phyloP scores from a whole-genome alignment of 1,140 invertebrate species.

The Zaprionus inermis region DNA sequence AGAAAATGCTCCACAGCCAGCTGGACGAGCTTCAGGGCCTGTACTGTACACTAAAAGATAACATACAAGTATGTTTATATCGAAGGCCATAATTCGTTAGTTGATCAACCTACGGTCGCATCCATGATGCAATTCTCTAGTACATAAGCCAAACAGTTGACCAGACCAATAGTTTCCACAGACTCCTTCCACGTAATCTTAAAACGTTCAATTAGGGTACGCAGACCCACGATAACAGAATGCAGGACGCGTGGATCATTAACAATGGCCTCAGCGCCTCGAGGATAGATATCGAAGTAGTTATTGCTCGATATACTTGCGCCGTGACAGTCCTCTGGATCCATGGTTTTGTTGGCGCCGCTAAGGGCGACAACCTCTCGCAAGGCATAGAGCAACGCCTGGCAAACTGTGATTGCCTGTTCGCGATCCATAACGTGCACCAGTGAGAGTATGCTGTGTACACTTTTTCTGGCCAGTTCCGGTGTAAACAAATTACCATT shows the following conservation, averaged over 20 bases:
- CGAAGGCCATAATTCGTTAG: background rate
- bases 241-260: conserved; percentile 85
- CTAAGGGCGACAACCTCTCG: conserved; percentile 86
- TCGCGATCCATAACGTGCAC: conserved; percentile 86
- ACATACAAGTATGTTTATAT: background rate
- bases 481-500: conserved; percentile 83
- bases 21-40: conserved; percentile 88
- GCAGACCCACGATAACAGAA: conserved; percentile 87
- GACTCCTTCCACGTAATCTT: conserved; percentile 90
- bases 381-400: conserved; percentile 88
- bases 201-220: conserved; percentile 88
- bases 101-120: conserved; percentile 64
- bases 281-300: conserved; percentile 59
- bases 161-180: conserved; percentile 77
- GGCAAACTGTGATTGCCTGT: conserved; percentile 89
- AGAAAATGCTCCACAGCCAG: conserved; percentile 90
- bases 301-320: conserved; percentile 80
- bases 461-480: conserved; percentile 87
- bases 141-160: conserved; percentile 82
- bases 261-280: conserved; percentile 57
- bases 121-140: conserved; percentile 83
- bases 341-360: conserved; percentile 29
- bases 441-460: conserved; percentile 86
- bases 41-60: conserved; percentile 87
- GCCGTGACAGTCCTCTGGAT: conserved; percentile 70